Base-by-base conservation (phyloP, 2,113 vertebrate genomes). In the Cariama cristata region DNA sequence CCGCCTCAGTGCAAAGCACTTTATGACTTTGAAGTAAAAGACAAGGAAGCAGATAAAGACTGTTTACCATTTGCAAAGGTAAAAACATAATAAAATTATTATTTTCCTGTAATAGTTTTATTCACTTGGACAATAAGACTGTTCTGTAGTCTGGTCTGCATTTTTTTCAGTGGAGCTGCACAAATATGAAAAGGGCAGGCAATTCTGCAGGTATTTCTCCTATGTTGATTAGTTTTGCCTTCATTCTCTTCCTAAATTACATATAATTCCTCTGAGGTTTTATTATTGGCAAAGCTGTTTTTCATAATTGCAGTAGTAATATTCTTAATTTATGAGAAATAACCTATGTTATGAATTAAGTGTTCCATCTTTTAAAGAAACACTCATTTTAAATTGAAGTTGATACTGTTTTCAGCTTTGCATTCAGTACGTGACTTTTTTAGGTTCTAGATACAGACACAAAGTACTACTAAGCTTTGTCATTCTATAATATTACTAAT, bases 21-120 rank as follows among this genome's bases (percentile, higher is more conserved):
- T 95, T 99, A 99, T 89, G 99, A 99, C 98, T 99, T 99, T 91
- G 99, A 99, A 98, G 99, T 99, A 52, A 99, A 99, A 98, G 99
- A 99, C 98, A 99, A 99, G 97, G 99, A 99, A 98, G 99, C 99
- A 4, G 99, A 99, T 98, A 99, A 99, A 97, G 99, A 99, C 97
- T 99, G 99, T 97, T 98, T 99, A 72, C 99, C 99, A 2, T 99
- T 99, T 97, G 98, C 99, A 91, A 99, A 99, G 99, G 99, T 99
- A 98, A 98, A 94, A 73, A 7, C 18, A 69, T 28, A 86, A 33
- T 33, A 83, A 26, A 73, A 42, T 62, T 55, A 14, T 11, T 84
- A 5, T 64, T 92, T 69, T 88, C 13, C 50, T 90, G 12, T 40
- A n/a, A 59, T 49, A 35, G 58, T 73, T 80, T 89, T 3, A 32